These are phyloP conservation scores for Eustalomyia histrio DNA, from an alignment of 2,888 invertebrate genomes.

Conservation along the genomic window DNA sequence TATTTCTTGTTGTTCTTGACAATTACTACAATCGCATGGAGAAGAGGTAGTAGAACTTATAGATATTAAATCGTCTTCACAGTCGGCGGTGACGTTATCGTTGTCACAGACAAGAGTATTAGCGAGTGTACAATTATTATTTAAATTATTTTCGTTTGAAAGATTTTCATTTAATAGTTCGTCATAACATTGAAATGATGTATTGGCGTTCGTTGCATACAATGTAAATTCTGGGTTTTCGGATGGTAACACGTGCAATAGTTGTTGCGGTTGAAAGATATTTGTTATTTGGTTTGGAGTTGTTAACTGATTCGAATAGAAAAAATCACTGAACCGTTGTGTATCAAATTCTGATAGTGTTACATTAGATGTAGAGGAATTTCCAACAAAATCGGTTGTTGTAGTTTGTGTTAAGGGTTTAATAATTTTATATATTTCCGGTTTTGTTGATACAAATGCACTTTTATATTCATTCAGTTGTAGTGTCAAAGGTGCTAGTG, in stretches of 20 bases:
- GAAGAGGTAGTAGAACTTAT: conserved; percentile 55
- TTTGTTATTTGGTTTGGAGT: conserved; percentile 39
- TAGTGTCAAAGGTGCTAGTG: conserved; percentile 23
- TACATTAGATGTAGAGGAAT: conserved; percentile 35
- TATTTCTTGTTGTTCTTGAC: conserved; percentile 47
- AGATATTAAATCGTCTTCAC: conserved; percentile 48
- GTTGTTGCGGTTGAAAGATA: conserved; percentile 13
- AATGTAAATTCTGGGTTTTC: conserved; percentile 27
- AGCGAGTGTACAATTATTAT: neutral
- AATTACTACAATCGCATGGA: conserved; percentile 55
- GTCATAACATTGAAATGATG: conserved; percentile 50
- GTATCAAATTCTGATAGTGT: conserved; percentile 75
- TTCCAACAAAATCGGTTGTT: neutral
- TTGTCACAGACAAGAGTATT: neutral
- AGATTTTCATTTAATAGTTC: conserved; percentile 47
- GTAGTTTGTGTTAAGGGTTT: conserved; percentile 40
- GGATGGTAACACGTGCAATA: conserved; percentile 37
- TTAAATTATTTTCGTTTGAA: neutral
- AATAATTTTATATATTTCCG: conserved; percentile 45
- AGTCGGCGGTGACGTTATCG: neutral
- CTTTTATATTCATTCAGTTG: conserved; percentile 55
- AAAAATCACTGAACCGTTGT: conserved; percentile 72
- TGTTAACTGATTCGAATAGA: conserved; percentile 56
- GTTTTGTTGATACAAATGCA: conserved; percentile 67
- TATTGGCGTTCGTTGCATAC: conserved; percentile 37